Base-by-base conservation (phyloP, 2,797 vertebrate species). In the Alectoris magna region DNA sequence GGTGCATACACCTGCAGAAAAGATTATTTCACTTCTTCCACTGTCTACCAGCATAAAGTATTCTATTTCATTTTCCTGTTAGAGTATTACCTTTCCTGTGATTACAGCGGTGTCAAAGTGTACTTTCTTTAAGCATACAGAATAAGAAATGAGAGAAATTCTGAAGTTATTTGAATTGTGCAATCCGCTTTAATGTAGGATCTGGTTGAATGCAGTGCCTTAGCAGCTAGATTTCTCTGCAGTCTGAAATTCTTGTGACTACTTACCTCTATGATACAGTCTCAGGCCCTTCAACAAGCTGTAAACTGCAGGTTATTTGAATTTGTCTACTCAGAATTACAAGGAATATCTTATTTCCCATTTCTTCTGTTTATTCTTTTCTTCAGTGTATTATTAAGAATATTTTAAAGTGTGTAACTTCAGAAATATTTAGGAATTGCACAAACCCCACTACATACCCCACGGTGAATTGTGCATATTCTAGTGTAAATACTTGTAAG, bases 81-180 rank as follows among this genome's bases (percentile, higher is more conserved):
- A 91, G 79, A 96, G 88, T 85, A 95, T 77, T 96, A 95, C 80
- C 96, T 93, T 93, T 87, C 55, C 79, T 80, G 74, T 83, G 82
- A 92, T 86, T 89, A 80, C 44, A 91, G 59, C 38, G 74, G 48
- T 85, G 44, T 84, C 73, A 95, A 84, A 96, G n/a, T 79, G 51
- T 68, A 86, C 76, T 82, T 93, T 93, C 84, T 95, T 94, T 88
- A 91, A 94, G 87, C 84, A 87, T 2, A 27, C 8, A 84, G 85
- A 96, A 87, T 24, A 79, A 87, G 63, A 93, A 96, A 94, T 88
- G 84, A 95, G 70, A 93, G 88, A 95, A 97, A 96, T 95, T 94
- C 90, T 88, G 85, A 85, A 80, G 82, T 92, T 94, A 91, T 90
- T 96, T 87, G 59, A 91, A 81, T 69, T 71, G 11, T 91, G 34